These are phyloP conservation scores for Crotalus horridus DNA, from an alignment of 2,113 vertebrate species.

Conservation along the genomic window DNA sequence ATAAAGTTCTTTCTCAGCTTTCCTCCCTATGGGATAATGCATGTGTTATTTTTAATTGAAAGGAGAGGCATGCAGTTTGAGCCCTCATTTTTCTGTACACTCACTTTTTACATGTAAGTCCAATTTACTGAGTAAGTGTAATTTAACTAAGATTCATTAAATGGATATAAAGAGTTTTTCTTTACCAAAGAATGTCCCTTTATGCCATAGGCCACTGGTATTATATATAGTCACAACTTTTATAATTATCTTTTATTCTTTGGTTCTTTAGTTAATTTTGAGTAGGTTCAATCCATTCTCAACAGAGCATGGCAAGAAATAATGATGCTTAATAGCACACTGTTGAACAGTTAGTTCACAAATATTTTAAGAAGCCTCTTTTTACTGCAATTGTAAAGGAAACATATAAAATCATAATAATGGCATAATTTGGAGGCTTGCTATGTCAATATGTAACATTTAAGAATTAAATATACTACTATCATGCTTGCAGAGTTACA, in stretches of 20 bases:
- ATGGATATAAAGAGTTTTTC: neutral
- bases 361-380: constrained; percentile 9
- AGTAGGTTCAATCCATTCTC: constrained; percentile 3
- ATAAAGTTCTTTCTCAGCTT: neutral
- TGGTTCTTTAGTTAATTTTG: neutral
- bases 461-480: neutral
- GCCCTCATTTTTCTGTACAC: neutral
- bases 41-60: neutral
- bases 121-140: constrained; percentile 17
- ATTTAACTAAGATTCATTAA: constrained; percentile 6
- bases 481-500: neutral
- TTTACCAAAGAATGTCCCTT: neutral
- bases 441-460: neutral
- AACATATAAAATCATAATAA: constrained; percentile 8
- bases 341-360: constrained; percentile 10
- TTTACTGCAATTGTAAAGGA: neutral
- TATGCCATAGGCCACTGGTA: constrained; percentile 7
- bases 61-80: neutral
- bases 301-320: constrained; percentile 9
- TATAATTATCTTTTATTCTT: constrained; percentile 13
- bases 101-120: neutral
- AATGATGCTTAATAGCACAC: constrained; percentile 23
- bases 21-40: neutral
- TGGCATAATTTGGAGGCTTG: neutral
- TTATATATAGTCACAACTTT: neutral